phyloP scores from a whole-genome alignment of 2,113 vertebrate species.

The Pogonocichla stellata region DNA sequence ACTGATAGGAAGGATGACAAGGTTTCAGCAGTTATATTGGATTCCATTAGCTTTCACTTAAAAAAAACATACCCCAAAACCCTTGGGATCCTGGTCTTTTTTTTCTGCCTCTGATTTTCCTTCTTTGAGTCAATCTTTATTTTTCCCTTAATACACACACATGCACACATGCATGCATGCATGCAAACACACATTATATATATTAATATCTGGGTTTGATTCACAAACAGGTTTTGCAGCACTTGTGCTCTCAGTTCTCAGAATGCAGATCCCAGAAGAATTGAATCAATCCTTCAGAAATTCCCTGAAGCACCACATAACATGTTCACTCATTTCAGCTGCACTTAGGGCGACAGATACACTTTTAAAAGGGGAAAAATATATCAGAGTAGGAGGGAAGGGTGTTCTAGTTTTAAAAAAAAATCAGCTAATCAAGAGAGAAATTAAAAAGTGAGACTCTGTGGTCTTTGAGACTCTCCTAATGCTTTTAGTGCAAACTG shows the following conservation, averaged over 20 bases:
- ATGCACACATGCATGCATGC: too few relatives aligned
- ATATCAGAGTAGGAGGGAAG: background rate
- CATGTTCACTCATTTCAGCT: background rate
- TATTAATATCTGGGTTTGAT: slow-evolving; percentile 26
- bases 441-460: background rate
- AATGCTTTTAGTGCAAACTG: background rate
- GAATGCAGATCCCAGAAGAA: slow-evolving; percentile 50
- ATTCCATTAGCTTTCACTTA: slow-evolving; percentile 74
- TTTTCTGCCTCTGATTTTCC: background rate
- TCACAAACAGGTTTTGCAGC: slow-evolving; percentile 53
- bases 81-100: background rate
- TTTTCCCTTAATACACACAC: background rate
- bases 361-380: background rate
- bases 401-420: slow-evolving; percentile 13
- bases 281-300: slow-evolving; percentile 52
- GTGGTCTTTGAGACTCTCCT: too few relatives aligned
- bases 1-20: slow-evolving; percentile 75
- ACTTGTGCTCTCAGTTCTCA: slow-evolving; percentile 32
- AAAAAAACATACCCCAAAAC: slow-evolving; percentile 22
- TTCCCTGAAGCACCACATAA: slow-evolving; percentile 41
- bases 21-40: slow-evolving; percentile 74
- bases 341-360: slow-evolving; percentile 29
- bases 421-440: background rate
- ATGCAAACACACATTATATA: background rate
- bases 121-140: slow-evolving; percentile 11